A percentile compares a stretch with the other conserved stretches of the same genome.
These are phyloP conservation scores for Micromesistius poutassou DNA, from an alignment of 2,797 vertebrate species.

Conservation along the genomic window DNA sequence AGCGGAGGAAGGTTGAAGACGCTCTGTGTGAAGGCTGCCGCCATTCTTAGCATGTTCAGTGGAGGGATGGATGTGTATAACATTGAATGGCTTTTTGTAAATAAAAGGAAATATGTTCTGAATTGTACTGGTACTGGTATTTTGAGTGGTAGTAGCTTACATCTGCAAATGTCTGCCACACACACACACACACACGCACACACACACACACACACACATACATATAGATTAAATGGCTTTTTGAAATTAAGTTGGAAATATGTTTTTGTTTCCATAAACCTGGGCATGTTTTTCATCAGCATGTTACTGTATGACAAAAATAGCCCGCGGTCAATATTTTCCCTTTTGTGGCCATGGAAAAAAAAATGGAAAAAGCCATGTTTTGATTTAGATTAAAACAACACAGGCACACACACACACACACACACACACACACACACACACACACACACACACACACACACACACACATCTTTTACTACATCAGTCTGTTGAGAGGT, in stretches of 20 bases:
- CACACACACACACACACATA: slow-evolving; percentile 2
- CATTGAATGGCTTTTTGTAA: slow-evolving; percentile 65
- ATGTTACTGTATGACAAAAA: slow-evolving; percentile 2
- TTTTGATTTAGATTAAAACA: background rate
- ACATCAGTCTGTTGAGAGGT: background rate
- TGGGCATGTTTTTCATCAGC: background rate
- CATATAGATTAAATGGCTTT: background rate
- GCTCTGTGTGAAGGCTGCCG: slow-evolving; percentile 56
- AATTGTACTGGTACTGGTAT: slow-evolving; percentile 44
- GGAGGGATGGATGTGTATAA: slow-evolving; percentile 54
- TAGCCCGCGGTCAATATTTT: background rate
- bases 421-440: slow-evolving; percentile 9
- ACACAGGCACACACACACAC: slow-evolving; percentile 1
- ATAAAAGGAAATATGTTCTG: slow-evolving; percentile 69
- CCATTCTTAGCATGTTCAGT: slow-evolving; percentile 56
- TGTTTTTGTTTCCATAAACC: background rate
- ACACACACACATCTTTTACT: background rate
- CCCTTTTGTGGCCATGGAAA: background rate
- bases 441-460: slow-evolving; percentile 2
- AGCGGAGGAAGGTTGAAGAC: slow-evolving; percentile 51
- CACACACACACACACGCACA: slow-evolving; percentile 9
- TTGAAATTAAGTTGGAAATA: background rate
- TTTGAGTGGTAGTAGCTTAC: slow-evolving; percentile 19
- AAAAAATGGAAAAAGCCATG: background rate
- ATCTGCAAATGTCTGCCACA: background rate